Evolutionary conservation across 2,113 vertebrate genomes (phyloP), one percentile per base, ranked within the genome.

Genomic region (Larimichthys polyactis): DNA sequence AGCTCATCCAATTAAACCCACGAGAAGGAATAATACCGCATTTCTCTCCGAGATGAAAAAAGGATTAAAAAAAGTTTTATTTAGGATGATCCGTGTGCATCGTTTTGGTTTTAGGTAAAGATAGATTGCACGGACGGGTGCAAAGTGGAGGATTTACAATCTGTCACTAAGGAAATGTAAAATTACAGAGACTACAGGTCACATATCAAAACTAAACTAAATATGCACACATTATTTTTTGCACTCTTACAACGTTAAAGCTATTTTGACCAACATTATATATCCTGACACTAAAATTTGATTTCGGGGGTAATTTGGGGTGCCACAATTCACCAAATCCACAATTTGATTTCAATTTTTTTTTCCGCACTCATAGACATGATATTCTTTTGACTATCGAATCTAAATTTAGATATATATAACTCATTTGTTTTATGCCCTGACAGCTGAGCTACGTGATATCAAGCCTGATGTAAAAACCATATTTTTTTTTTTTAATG

Each of bases 1-100:
- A 40, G 67, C 12, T 44, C 32, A 9, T 43, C 32, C 67, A 51
- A 44, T 24, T 78, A 54, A 63, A 83, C 24, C 75, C 58, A 55
- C 40, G 1, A 66, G 4, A 20, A 49, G 22, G 69, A 60, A 78
- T 46, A 55, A 69, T 19, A 67, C 49, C 19, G 62, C 77, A n/a
- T 20, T 71, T 36, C 32, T 24, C 24, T 59, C 43, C 20, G 29
- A 68, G 27, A 49, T 40, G 0, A 57, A 32, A 14, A 36, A 55
- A 32, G 27, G 0, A 16, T 32, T 10, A 24, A 40, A 32, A 43
- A 0, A 16, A 9, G 22, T 29, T 59, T 44, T 11, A 66, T 71
- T 44, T n/a, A 65, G 14, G 51, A 40, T 43, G 29, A 67, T 43
- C 54, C 9, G 14, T 12, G 24, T n/a, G 0, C 20, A 27, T 43